Evolutionary conservation across 2,113 vertebrate species (phyloP), one percentile per base, ranked within the genome.

Genomic region (Takifugu bimaculatus): DNA sequence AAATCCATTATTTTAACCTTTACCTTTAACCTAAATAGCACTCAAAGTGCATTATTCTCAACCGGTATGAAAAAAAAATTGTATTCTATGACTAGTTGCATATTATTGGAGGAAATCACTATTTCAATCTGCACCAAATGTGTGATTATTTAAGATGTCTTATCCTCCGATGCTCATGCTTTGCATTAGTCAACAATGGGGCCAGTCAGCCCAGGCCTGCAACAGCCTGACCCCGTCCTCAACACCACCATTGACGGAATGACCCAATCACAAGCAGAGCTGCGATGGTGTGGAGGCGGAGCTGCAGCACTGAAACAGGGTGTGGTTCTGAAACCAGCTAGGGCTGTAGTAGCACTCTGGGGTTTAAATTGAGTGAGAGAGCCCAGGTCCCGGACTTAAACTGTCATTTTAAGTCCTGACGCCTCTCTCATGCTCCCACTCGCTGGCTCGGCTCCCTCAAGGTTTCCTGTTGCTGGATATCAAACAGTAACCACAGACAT

Each of bases 281-380:
- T 42, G 43, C 76, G 69, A 26, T 57, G 68, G 45, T 27, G 52
- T 49, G 65, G 57, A 70, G 90, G 90, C 70, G 85, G 85, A 73
- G 80, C 77, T n/a, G 20, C 58, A 43, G 55, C 64, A 60, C 50
- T 80, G 86, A 87, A 83, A 84, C 85, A 88, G 80, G 89, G 86
- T 90, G 85, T 89, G 87, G 85, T 82, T 54, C 71, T 85, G 80
- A 90, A 89, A 87, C 88, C 56, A 63, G 58, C 65, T 60, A 81
- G 80, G 59, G 66, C 60, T 78, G 72, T 76, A 76, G 70, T 70
- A 83, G 61, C 78, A 59, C 55, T 48, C 49, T 27, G 50, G 49
- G 59, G 69, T 83, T 89, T 91, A 90, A 90, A 88, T 82, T 80
- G 70, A 80, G 49, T 50, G 63, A 66, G 72, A 72, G 35, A 10